Evolutionary conservation across 2,888 invertebrate species (phyloP).

Genomic region (Punctoribates punctum): DNA sequence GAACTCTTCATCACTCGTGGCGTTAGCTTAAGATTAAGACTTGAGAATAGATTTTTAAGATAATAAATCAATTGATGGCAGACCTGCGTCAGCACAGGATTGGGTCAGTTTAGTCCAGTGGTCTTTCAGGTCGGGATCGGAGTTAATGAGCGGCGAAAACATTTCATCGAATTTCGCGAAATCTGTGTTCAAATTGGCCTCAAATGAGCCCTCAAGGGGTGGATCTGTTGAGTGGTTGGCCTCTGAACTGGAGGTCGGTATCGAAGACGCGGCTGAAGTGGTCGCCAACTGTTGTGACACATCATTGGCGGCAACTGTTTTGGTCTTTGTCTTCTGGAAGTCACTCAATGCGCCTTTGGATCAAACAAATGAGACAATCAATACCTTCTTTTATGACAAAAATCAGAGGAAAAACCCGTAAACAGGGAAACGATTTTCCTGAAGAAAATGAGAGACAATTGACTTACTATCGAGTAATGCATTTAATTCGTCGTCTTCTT

Average conservation of each 20-base stretch:
- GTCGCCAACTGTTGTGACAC: background rate
- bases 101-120: conserved; percentile 42
- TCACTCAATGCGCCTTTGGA: background rate
- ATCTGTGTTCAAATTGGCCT: conserved; percentile 40
- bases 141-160: conserved; percentile 43
- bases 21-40: conserved; percentile 15
- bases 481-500: conserved; percentile 42
- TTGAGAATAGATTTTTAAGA: background rate
- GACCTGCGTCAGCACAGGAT: conserved; percentile 42
- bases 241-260: too few relatives aligned
- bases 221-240: too few relatives aligned
- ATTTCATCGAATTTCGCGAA: conserved; percentile 44
- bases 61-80: background rate
- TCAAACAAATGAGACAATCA: background rate
- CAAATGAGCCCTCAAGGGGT: too few relatives aligned
- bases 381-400: background rate
- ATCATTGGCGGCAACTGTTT: background rate
- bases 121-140: conserved; percentile 45
- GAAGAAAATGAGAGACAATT: conserved; percentile 18
- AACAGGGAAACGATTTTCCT: conserved; percentile 9
- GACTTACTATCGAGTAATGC: conserved; percentile 44
- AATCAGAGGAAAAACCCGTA: conserved; percentile 44
- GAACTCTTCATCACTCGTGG: conserved; percentile 45
- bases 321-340: background rate
- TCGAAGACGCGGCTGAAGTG: background rate